Evolutionary conservation across 2,113 vertebrate species (phyloP).

Genomic region (Chunga burmeisteri): DNA sequence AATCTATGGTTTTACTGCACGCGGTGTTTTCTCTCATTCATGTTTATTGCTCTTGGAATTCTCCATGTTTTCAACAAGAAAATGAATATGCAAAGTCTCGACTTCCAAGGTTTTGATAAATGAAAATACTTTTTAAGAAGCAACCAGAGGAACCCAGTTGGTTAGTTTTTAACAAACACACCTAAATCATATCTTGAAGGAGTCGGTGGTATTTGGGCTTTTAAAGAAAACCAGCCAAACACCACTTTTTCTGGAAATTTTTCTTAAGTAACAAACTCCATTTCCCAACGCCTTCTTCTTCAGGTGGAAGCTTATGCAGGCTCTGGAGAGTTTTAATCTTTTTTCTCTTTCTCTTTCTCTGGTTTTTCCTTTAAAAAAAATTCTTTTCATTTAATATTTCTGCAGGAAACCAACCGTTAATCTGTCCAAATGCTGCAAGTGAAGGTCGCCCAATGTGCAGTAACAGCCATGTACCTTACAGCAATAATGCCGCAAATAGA

Average conservation of each 20-base stretch:
- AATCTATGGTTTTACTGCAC: background rate
- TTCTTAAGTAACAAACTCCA: background rate
- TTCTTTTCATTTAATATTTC: background rate
- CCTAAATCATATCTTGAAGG: background rate
- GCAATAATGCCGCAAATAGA: background rate
- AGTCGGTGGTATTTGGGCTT: background rate
- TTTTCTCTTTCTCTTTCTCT: background rate
- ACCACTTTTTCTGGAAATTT: background rate
- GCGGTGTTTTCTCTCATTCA: background rate
- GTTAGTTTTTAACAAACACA: background rate
- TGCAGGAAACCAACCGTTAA: background rate
- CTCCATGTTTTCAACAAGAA: background rate
- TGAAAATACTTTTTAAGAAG: background rate
- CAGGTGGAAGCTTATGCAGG: background rate
- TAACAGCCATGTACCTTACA: background rate
- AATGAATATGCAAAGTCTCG: background rate
- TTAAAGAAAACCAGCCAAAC: background rate
- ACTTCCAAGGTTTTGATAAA: background rate
- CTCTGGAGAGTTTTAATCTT: background rate
- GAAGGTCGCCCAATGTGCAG: background rate
- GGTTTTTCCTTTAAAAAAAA: background rate
- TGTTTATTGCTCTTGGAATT: background rate
- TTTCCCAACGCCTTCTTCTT: background rate
- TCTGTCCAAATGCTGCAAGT: background rate
- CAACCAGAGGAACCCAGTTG: background rate